phyloP scores from a whole-genome alignment of 2,888 invertebrate species.

The Stenodera caucasica region DNA sequence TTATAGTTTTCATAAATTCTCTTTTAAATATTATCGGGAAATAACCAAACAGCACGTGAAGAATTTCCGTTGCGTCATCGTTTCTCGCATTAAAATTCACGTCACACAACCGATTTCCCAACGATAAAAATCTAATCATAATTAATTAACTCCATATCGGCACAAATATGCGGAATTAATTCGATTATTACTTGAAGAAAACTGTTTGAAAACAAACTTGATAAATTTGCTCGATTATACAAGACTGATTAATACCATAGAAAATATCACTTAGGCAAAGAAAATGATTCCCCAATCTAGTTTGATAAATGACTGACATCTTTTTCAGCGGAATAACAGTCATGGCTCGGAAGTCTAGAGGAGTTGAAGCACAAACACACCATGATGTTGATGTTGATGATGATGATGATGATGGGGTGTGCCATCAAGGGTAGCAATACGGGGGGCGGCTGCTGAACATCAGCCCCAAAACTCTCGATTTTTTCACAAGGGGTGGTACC shows the following conservation, averaged over 20 bases:
- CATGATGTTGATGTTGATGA: slow-evolving; percentile 12
- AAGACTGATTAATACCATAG: slow-evolving; percentile 52
- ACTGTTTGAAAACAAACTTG: no score
- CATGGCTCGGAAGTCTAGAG: slow-evolving; percentile 29
- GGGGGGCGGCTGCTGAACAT: no score
- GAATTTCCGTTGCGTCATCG: neutral
- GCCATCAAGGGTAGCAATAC: neutral
- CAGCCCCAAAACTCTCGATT: no score
- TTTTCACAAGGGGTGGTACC: neutral
- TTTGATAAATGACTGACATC: slow-evolving; percentile 54
- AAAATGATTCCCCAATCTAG: slow-evolving; percentile 40
- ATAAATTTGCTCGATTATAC: no score
- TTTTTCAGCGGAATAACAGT: slow-evolving; percentile 46
- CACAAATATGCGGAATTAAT: no score
- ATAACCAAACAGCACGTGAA: neutral
- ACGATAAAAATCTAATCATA: neutral
- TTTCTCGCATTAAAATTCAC: neutral
- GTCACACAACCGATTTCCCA: no score
- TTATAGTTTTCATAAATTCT: slow-evolving; percentile 6
- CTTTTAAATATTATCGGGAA: neutral
- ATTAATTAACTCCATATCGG: neutral
- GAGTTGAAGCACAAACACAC: neutral
- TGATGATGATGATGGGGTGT: slow-evolving; percentile 14
- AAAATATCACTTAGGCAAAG: slow-evolving; percentile 49
- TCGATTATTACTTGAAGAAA: no score